These are phyloP conservation scores for Zootermopsis nevadensis DNA, from an alignment of 2,888 invertebrate species.

Conservation along the genomic window DNA sequence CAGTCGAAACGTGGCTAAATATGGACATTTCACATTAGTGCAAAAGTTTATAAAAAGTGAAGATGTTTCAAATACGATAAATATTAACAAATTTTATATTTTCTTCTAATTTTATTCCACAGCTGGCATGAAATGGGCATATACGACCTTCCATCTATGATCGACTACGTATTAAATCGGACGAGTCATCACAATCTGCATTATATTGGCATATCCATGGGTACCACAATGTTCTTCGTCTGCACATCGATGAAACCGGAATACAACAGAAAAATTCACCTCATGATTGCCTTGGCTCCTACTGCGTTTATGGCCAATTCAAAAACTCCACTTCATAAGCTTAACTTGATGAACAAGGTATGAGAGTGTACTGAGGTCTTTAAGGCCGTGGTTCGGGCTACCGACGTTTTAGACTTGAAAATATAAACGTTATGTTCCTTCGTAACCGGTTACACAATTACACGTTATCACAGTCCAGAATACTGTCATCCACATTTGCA, in stretches of 20 bases:
- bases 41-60: too few species aligned
- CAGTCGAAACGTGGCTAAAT: too few species aligned
- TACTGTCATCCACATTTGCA: too few species aligned
- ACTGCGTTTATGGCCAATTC: conserved; percentile 56
- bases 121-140: conserved; percentile 40
- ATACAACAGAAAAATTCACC: conserved; percentile 8
- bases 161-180: not conserved
- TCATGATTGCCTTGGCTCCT: conserved; percentile 22
- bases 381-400: too few species aligned
- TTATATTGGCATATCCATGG: conserved; percentile 38
- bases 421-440: too few species aligned
- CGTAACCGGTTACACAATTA: too few species aligned
- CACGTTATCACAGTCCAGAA: too few species aligned
- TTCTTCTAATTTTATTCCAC: too few species aligned
- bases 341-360: conserved; percentile 55
- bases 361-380: not conserved
- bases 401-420: too few species aligned
- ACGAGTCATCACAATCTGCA: conserved; percentile 4
- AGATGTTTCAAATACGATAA: too few species aligned
- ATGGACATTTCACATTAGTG: too few species aligned
- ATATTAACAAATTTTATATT: too few species aligned
- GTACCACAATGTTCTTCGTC: conserved; percentile 32
- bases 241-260: conserved; percentile 13
- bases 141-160: conserved; percentile 27
- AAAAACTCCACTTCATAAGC: conserved; percentile 68